Conservation (phyloP, 2,797 vertebrate genomes). For the Hoplostethus atlanticus region DNA sequence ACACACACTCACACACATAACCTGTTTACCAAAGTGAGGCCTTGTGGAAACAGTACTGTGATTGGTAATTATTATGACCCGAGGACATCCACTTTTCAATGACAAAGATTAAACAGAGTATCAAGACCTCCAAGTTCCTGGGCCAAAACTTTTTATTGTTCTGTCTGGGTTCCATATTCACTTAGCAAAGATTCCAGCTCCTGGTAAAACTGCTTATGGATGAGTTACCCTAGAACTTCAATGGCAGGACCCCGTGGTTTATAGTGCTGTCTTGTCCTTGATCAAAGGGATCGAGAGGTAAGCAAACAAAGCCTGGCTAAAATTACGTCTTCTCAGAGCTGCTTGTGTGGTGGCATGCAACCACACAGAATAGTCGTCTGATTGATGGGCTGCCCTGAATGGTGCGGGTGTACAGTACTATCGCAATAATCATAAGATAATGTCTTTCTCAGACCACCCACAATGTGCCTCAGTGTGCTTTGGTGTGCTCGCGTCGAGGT, state of each 20-base stretch:
- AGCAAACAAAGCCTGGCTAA: slow-evolving; percentile 81
- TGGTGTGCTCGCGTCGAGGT: slow-evolving; percentile 73
- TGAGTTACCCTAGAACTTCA: slow-evolving; percentile 63
- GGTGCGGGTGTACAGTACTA: slow-evolving; percentile 80
- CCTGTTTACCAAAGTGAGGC: slow-evolving; percentile 72
- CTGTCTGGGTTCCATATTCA: slow-evolving; percentile 45
- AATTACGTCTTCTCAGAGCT: slow-evolving; percentile 79
- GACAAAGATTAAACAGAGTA: slow-evolving; percentile 73
- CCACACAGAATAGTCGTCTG: slow-evolving; percentile 76
- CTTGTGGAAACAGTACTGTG: slow-evolving; percentile 70
- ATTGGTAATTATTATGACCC: slow-evolving; percentile 81
- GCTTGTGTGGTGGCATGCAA: slow-evolving; percentile 78
- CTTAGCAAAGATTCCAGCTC: slow-evolving; percentile 56
- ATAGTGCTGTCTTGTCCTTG: slow-evolving; percentile 76
- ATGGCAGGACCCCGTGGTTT: slow-evolving; percentile 70
- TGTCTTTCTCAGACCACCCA: slow-evolving; percentile 84
- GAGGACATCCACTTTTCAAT: slow-evolving; percentile 76
- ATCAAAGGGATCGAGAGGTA: slow-evolving; percentile 77
- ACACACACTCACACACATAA: slow-evolving; percentile 50
- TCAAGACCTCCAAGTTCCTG: slow-evolving; percentile 60
- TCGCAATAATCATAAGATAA: slow-evolving; percentile 85
- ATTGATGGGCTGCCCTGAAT: slow-evolving; percentile 81
- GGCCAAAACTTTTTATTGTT: slow-evolving; percentile 70
- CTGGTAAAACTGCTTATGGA: slow-evolving; percentile 51
- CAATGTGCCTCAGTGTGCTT: slow-evolving; percentile 63